Percentiles rank a stretch among this genome's conserved stretches.
phyloP scores from a whole-genome alignment of 2,113 vertebrate species.

The Candoia aspera region DNA sequence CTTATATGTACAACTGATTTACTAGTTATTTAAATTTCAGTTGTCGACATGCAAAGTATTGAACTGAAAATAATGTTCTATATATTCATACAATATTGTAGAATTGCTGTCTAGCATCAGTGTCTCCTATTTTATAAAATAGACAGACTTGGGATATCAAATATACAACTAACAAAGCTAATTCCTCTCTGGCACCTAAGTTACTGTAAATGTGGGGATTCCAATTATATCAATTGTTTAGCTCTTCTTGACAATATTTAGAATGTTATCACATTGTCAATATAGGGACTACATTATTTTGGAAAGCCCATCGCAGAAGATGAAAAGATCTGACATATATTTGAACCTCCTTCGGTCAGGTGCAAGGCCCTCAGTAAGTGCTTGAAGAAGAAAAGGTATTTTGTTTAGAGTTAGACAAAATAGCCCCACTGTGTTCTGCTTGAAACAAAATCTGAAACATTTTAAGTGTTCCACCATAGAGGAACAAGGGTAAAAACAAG shows the following conservation, averaged over 20 bases:
- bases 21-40: background rate
- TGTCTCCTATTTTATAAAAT: background rate
- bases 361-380: background rate
- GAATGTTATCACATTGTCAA: background rate
- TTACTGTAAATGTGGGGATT: background rate
- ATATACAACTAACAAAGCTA: background rate
- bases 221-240: background rate
- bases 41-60: background rate
- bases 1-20: rapidly evolving
- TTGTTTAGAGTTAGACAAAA: background rate
- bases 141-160: background rate
- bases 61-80: background rate
- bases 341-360: background rate
- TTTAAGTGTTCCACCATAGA: too few species aligned
- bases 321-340: background rate
- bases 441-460: too few species aligned
- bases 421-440: background rate
- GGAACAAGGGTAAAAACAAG: too few species aligned
- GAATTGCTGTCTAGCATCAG: rapidly evolving
- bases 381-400: background rate
- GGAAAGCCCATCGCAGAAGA: background rate
- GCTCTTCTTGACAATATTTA: background rate
- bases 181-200: background rate
- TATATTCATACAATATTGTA: background rate
- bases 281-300: background rate